phyloP scores from a whole-genome alignment of 2,113 vertebrate species.

The Gallinago jamesoni region DNA sequence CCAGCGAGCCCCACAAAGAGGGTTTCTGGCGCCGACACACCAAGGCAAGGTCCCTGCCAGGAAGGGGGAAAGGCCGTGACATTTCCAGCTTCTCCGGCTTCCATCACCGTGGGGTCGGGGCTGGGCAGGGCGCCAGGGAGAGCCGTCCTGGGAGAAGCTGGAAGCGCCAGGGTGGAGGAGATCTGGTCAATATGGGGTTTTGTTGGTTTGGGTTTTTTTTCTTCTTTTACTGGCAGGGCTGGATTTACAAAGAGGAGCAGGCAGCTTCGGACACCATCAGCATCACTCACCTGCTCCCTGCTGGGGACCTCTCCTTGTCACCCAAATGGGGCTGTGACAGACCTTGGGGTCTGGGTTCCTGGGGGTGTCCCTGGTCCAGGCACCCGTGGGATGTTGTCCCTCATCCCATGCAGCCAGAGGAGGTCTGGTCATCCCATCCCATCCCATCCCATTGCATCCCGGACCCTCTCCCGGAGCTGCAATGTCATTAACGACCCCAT shows the following conservation, averaged over 20 bases:
- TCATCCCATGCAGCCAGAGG: accelerated
- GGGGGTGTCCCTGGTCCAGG: background rate
- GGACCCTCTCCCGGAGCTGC: accelerated
- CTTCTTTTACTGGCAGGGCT: background rate
- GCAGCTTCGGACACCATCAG: accelerated
- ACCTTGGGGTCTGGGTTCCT: too few species aligned
- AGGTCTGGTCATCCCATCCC: background rate
- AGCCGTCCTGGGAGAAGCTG: accelerated
- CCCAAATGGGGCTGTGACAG: background rate
- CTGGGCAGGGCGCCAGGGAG: background rate
- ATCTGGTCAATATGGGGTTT: background rate
- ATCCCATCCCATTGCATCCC: too few species aligned
- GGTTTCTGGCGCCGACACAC: background rate
- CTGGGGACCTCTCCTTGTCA: background rate
- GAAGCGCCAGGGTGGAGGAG: accelerated
- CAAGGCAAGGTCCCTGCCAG: background rate
- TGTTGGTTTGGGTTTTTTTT: too few species aligned
- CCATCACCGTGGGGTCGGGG: background rate
- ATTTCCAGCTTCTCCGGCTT: background rate
- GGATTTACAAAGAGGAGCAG: background rate
- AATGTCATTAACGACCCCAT: too few species aligned
- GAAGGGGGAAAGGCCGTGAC: background rate
- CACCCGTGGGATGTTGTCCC: accelerated
- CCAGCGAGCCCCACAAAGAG: background rate
- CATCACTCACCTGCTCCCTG: accelerated